Conservation (phyloP, 2,888 invertebrate species). For the Parasteatoda lunata region DNA sequence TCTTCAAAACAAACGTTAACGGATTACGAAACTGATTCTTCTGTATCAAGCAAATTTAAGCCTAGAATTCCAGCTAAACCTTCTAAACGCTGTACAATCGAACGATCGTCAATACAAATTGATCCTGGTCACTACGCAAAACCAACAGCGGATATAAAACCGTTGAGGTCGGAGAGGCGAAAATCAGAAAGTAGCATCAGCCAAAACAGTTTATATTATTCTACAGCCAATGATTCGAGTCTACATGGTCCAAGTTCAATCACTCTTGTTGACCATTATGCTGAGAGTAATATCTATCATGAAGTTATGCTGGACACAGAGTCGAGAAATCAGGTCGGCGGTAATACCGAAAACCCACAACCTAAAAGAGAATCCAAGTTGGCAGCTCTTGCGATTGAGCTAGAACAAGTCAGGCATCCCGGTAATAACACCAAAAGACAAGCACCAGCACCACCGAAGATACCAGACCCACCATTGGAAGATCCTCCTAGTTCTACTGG, state of each 20-base stretch:
- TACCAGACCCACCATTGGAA: constrained; percentile 59
- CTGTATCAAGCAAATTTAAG: constrained; percentile 25
- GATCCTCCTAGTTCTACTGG: constrained; percentile 58
- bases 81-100: constrained; percentile 3
- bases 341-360: constrained; percentile 8
- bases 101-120: constrained; percentile 2
- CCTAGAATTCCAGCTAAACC: constrained; percentile 57
- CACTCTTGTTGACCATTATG: constrained; percentile 46
- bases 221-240: constrained; percentile 10
- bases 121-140: not conserved
- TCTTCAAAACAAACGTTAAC: not conserved
- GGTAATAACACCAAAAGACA: constrained; percentile 66
- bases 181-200: constrained; percentile 3
- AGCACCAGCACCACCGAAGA: constrained; percentile 69
- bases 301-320: constrained; percentile 33
- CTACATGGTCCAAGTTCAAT: constrained; percentile 34
- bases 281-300: constrained; percentile 65
- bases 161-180: not conserved
- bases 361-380: constrained; percentile 57
- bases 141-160: not conserved
- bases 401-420: constrained; percentile 66
- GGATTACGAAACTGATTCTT: constrained; percentile 4
- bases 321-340: constrained; percentile 15
- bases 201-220: constrained; percentile 32
- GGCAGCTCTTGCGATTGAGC: constrained; percentile 64